These are phyloP conservation scores for Holotrichia oblita DNA, from an alignment of 1,140 invertebrate species.

Conservation along the genomic window DNA sequence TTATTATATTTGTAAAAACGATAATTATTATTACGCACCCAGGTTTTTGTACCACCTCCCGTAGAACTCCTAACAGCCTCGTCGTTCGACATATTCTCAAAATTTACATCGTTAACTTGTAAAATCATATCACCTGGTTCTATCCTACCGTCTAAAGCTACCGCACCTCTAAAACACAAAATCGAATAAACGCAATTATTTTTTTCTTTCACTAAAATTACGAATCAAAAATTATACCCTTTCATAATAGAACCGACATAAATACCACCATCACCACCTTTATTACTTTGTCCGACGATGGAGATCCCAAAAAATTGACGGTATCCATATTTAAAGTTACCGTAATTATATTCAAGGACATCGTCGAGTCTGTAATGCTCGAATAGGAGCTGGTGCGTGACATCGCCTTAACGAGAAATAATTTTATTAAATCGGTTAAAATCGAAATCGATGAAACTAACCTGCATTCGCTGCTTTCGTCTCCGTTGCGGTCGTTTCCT, in stretches of 20 bases:
- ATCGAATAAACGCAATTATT: slow-evolving; percentile 27
- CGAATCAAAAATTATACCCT: slow-evolving; percentile 68
- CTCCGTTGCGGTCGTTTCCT: slow-evolving; percentile 70
- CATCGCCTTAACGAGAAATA: slow-evolving; percentile 66
- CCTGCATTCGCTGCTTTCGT: slow-evolving; percentile 68
- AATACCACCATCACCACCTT: slow-evolving; percentile 91
- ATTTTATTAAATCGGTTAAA: slow-evolving; percentile 42
- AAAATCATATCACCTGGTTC: slow-evolving; percentile 98
- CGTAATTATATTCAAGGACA: slow-evolving; percentile 99
- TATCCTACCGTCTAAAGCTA: slow-evolving; percentile 91
- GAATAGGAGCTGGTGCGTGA: slow-evolving; percentile 91
- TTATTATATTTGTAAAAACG: background rate
- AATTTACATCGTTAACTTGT: slow-evolving; percentile 96
- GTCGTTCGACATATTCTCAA: slow-evolving; percentile 99
- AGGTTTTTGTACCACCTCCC: slow-evolving; percentile 97
- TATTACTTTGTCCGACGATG: slow-evolving; percentile 92
- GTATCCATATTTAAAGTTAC: slow-evolving; percentile 94
- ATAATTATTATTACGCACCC: slow-evolving; percentile 68
- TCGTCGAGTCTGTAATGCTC: slow-evolving; percentile 98
- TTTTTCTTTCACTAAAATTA: slow-evolving; percentile 66
- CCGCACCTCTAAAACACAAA: slow-evolving; percentile 81
- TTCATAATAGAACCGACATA: slow-evolving; percentile 99
- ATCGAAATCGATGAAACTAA: slow-evolving; percentile 43
- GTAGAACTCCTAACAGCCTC: slow-evolving; percentile 92
- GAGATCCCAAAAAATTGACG: slow-evolving; percentile 91